Conservation (phyloP, 2,797 vertebrate genomes). For the Tadarida brasiliensis region DNA sequence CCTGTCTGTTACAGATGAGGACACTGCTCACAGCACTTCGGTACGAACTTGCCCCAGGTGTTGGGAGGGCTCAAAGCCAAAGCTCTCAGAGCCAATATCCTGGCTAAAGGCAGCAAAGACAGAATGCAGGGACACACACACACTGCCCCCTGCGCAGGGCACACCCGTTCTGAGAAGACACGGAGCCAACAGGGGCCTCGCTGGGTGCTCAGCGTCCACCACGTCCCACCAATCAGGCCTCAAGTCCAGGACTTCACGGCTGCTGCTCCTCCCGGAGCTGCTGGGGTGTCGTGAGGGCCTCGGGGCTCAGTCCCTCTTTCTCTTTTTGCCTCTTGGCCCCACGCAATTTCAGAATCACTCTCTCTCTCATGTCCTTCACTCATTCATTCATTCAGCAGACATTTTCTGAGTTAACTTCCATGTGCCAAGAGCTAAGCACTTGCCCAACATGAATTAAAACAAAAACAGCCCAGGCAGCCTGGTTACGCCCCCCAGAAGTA, state of each 20-base stretch:
- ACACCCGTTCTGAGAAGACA: background rate
- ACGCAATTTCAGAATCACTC: background rate
- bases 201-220: too few relatives aligned
- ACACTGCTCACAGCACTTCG: background rate
- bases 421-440: background rate
- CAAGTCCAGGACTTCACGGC: background rate
- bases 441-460: background rate
- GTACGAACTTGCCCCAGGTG: background rate
- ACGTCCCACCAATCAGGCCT: fast-evolving
- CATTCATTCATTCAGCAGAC: background rate
- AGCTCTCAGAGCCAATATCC: background rate
- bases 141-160: background rate
- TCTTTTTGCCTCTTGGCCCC: background rate
- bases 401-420: background rate
- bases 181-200: background rate
- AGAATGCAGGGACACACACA: background rate
- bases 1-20: background rate
- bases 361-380: background rate
- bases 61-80: background rate
- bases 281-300: background rate
- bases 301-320: too few relatives aligned
- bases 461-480: background rate
- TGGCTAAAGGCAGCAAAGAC: fast-evolving
- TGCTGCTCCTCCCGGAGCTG: background rate
- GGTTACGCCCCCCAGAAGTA: background rate